Evolutionary conservation across 1,140 invertebrate species (phyloP), one percentile per base, ranked within the genome.

Genomic region (Helicoverpa armigera): DNA sequence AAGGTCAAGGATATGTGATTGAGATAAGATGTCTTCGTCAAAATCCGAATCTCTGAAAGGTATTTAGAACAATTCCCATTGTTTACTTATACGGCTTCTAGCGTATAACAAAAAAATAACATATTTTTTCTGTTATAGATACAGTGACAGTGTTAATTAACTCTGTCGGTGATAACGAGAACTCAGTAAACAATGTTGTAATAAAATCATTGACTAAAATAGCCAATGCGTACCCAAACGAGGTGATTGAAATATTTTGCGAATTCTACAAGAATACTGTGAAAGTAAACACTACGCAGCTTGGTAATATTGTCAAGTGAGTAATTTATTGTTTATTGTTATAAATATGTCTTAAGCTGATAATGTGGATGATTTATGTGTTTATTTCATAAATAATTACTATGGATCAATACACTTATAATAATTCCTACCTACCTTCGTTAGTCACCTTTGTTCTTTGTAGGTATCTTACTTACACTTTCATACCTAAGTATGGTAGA

Each of bases 171-270:
- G 95, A 95, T 88, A 94, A 81, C 79, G 93, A 95, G 65, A 94
- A 95, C 73, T 86, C 89, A 13, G 95, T 95, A 16, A 95, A 94
- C 83, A 93, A 95, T 81, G 90, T 92, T 60, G 88, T 95, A 73
- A 94, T 95, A 74, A 95, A 95, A 85, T 95, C 95, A 11, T 82
- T 95, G 5, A 90, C 92, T 29, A 95, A 95, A 87, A 94, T 95
- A 88, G 91, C 94, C 11, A 92, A 89, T 82, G 83, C 84, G 3
- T 89, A 95, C 86, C 93, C 93, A 5, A 95, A 95, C 85, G 91
- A 93, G 86, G 93, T 95, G n/a, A 90, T 95, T 14, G 88, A 89
- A 78, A 92, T 92, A 85, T 95, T 93, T 83, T 94, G 94, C 76
- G 92, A 94, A 48, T 95, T 91, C 83, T 91, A 94, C 74, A 89